phyloP scores from a whole-genome alignment of 2,888 invertebrate genomes.

The Polietes domitor region DNA sequence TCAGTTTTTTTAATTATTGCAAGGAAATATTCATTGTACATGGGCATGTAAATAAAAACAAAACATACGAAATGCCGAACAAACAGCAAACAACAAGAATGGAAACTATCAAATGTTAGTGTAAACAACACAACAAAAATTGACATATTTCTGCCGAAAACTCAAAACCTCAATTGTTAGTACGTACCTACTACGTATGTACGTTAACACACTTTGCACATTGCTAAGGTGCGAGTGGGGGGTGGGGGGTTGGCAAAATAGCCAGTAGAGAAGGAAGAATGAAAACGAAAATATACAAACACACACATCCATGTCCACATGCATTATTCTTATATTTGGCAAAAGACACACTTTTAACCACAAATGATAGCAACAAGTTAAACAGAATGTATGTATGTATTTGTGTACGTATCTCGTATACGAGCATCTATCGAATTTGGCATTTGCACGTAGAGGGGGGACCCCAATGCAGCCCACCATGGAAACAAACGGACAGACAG shows the following conservation, averaged over 20 bases:
- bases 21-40: constrained; percentile 35
- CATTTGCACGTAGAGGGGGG: constrained; percentile 13
- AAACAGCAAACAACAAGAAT: neutral
- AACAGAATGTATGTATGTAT: neutral
- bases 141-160: constrained; percentile 6
- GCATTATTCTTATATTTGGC: neutral
- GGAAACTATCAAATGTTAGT: neutral
- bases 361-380: constrained; percentile 50
- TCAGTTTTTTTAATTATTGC: constrained; percentile 18
- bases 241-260: too few relatives aligned
- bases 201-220: too few relatives aligned
- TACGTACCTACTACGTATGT: neutral
- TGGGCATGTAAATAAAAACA: constrained; percentile 4
- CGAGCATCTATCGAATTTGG: constrained; percentile 37
- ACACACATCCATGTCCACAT: neutral
- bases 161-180: neutral
- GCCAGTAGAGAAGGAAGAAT: neutral
- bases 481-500: constrained; percentile 8
- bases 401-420: neutral
- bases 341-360: constrained; percentile 7
- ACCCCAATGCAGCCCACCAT: constrained; percentile 33
- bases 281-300: constrained; percentile 24
- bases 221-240: too few relatives aligned
- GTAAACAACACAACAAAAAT: constrained; percentile 1
- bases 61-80: constrained; percentile 29